phyloP scores from a whole-genome alignment of 2,797 vertebrate genomes.

The Rhinoraja longicauda region DNA sequence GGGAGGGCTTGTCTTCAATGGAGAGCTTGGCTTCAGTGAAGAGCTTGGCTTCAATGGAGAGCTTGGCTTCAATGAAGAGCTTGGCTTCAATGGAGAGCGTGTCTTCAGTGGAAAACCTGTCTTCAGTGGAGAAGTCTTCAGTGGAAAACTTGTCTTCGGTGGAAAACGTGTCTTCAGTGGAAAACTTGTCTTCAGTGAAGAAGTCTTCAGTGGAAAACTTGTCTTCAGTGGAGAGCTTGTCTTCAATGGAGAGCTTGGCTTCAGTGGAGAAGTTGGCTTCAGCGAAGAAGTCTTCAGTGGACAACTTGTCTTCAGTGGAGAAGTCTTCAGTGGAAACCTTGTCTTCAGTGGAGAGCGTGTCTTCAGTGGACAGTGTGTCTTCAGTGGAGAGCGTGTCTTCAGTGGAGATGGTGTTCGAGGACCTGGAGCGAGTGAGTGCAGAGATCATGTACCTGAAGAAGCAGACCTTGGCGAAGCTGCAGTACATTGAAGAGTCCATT shows the following conservation, averaged over 20 bases:
- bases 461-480: slow-evolving; percentile 79
- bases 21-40: slow-evolving; percentile 67
- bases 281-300: too few species aligned
- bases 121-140: slow-evolving; percentile 67
- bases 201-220: slow-evolving; percentile 64
- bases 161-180: slow-evolving; percentile 66
- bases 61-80: too few species aligned
- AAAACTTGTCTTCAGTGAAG: slow-evolving; percentile 66
- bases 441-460: slow-evolving; percentile 85
- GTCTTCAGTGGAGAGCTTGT: slow-evolving; percentile 63
- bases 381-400: slow-evolving; percentile 61
- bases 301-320: too few species aligned
- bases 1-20: slow-evolving; percentile 63
- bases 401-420: slow-evolving; percentile 76
- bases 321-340: too few species aligned
- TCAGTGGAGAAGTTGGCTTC: slow-evolving; percentile 73
- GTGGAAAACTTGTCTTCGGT: slow-evolving; percentile 68
- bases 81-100: too few species aligned
- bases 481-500: slow-evolving; percentile 84
- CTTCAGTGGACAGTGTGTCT: too few species aligned
- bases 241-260: slow-evolving; percentile 64
- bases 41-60: slow-evolving; percentile 63
- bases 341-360: too few species aligned
- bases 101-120: slow-evolving; percentile 64
- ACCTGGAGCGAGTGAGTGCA: slow-evolving; percentile 79